A percentile compares a stretch with the other conserved stretches of the same genome.
Conservation (phyloP, 1,140 invertebrate species). For the Temnothorax nylanderi region DNA sequence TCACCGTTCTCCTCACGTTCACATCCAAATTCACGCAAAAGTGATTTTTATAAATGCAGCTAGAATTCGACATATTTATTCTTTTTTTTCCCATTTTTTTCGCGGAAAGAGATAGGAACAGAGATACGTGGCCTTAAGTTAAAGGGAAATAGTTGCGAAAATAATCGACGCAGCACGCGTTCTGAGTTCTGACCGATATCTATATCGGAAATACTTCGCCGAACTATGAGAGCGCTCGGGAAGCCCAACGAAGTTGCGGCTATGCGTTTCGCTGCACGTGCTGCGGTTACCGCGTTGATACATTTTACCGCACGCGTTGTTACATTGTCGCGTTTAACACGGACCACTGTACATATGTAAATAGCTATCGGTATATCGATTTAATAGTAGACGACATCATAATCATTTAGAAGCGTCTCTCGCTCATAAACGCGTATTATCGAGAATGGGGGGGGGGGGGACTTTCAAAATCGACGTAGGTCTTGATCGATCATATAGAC, state of each 20-base stretch:
- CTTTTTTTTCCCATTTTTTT: background rate
- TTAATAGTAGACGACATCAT: background rate
- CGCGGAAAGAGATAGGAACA: background rate
- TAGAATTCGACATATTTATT: background rate
- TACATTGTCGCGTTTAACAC: slow-evolving; percentile 15
- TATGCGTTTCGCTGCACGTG: slow-evolving; percentile 27
- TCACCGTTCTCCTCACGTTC: slow-evolving; percentile 24
- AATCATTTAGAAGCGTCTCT: slow-evolving; percentile 17
- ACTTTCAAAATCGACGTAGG: background rate
- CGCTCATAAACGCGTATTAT: background rate
- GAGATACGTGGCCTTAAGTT: background rate
- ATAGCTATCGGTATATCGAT: slow-evolving; percentile 23
- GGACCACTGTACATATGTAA: slow-evolving; percentile 42
- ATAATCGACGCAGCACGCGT: background rate
- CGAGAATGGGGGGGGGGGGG: background rate
- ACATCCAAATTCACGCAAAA: slow-evolving; percentile 22
- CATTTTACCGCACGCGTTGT: slow-evolving; percentile 47
- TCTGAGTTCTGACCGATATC: background rate
- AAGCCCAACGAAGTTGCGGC: slow-evolving; percentile 30
- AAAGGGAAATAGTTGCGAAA: slow-evolving; percentile 23
- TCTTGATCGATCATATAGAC: background rate
- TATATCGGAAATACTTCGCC: slow-evolving; percentile 35
- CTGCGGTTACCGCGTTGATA: slow-evolving; percentile 26
- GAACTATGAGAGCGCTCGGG: slow-evolving; percentile 37
- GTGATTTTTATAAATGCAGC: background rate